Conservation (phyloP, 2,888 invertebrate species). For the Trichopria drosophilae region DNA sequence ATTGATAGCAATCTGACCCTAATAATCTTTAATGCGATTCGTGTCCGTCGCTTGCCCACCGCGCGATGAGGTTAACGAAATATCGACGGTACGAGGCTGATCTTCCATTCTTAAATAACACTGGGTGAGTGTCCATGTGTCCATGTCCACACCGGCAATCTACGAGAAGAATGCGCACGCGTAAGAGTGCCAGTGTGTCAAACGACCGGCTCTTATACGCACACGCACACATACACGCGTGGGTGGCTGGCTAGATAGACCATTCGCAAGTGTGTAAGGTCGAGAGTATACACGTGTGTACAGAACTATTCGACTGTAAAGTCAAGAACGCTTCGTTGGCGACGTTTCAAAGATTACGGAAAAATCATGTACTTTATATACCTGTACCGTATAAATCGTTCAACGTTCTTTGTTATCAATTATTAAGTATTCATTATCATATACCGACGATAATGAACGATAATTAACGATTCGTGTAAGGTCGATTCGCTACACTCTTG, state of each 20-base stretch:
- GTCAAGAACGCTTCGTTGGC: background rate
- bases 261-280: too few relatives aligned
- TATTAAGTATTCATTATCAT: too few relatives aligned
- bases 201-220: background rate
- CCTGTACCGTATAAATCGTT: too few relatives aligned
- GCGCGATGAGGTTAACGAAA: background rate
- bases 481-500: too few relatives aligned
- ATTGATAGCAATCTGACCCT: slow-evolving; percentile 48
- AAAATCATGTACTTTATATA: too few relatives aligned
- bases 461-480: too few relatives aligned
- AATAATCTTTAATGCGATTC: slow-evolving; percentile 40
- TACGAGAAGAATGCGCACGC: background rate
- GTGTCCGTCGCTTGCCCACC: slow-evolving; percentile 16
- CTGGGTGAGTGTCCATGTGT: background rate
- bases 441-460: too few relatives aligned
- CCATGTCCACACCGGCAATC: background rate
- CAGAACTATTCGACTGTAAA: too few relatives aligned
- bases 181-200: slow-evolving; percentile 24
- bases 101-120: too few relatives aligned
- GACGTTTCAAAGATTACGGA: slow-evolving; percentile 12
- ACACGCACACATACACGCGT: background rate
- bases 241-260: too few relatives aligned
- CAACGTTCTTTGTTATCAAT: too few relatives aligned
- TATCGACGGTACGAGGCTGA: background rate
- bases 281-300: too few relatives aligned